Conservation (phyloP, 1,140 invertebrate species). For the Heliothis virescens region DNA sequence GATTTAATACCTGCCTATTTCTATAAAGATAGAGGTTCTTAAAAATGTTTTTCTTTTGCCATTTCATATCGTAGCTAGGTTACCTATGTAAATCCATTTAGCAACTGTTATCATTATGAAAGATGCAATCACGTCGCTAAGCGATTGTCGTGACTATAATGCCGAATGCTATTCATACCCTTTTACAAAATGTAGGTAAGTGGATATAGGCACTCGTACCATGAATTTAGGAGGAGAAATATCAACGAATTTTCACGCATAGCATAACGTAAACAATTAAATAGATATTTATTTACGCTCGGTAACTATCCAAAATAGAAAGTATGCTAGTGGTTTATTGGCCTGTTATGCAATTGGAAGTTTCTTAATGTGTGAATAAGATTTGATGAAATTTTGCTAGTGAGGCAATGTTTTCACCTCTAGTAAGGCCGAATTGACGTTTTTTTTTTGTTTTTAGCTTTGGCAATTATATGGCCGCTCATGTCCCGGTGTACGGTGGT, state of each 20-base stretch:
- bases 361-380: too few relatives aligned
- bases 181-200: too few relatives aligned
- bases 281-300: background rate
- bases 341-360: too few relatives aligned
- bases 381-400: background rate
- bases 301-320: background rate
- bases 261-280: background rate
- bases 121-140: background rate
- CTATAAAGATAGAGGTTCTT: background rate
- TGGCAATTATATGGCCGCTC: constrained; percentile 93
- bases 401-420: background rate
- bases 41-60: background rate
- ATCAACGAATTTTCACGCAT: background rate
- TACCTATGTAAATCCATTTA: background rate
- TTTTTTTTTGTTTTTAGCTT: constrained; percentile 86
- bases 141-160: constrained; percentile 15
- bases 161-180: background rate
- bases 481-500: constrained; percentile 92
- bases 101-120: constrained; percentile 1
- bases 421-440: background rate
- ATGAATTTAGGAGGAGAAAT: too few relatives aligned
- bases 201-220: too few relatives aligned
- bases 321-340: background rate
- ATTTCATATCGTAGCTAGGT: background rate
- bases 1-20: background rate